Percentiles rank a stretch among this genome's conserved stretches.
These are phyloP conservation scores for Hydrotaea diabolus DNA, from an alignment of 2,888 invertebrate species.

Conservation along the genomic window DNA sequence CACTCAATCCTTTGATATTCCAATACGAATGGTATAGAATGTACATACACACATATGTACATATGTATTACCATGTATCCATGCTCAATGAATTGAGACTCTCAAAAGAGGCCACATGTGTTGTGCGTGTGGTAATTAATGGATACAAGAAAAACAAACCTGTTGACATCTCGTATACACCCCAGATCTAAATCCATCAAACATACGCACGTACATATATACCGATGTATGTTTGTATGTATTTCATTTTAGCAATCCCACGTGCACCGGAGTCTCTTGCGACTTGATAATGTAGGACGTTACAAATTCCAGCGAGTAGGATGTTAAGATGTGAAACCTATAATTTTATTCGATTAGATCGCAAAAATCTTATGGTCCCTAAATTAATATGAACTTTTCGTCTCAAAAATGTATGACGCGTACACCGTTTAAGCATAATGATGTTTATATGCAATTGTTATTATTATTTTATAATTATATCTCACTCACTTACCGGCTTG, in stretches of 20 bases:
- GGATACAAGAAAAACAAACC: conserved; percentile 24
- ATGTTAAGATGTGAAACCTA: neutral
- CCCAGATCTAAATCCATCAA: neutral
- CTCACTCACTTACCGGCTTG: conserved; percentile 21
- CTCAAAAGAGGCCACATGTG: conserved; percentile 25
- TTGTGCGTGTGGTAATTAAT: neutral
- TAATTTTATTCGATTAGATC: neutral
- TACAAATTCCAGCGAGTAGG: too few species aligned
- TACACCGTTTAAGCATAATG: neutral
- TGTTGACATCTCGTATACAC: neutral
- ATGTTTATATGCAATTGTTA: neutral
- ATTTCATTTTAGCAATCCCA: neutral
- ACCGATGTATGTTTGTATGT: neutral
- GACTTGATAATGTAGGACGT: too few species aligned
- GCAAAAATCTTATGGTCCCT: neutral
- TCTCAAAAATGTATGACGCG: neutral
- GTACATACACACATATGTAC: too few species aligned
- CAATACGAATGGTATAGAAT: neutral
- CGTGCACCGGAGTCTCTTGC: neutral
- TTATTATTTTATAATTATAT: neutral
- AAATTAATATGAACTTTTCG: neutral
- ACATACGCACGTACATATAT: neutral
- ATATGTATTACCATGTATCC: too few species aligned
- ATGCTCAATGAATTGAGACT: neutral
- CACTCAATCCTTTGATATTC: neutral